phyloP scores from a whole-genome alignment of 2,888 invertebrate species.

The Trachelus troglodyta region DNA sequence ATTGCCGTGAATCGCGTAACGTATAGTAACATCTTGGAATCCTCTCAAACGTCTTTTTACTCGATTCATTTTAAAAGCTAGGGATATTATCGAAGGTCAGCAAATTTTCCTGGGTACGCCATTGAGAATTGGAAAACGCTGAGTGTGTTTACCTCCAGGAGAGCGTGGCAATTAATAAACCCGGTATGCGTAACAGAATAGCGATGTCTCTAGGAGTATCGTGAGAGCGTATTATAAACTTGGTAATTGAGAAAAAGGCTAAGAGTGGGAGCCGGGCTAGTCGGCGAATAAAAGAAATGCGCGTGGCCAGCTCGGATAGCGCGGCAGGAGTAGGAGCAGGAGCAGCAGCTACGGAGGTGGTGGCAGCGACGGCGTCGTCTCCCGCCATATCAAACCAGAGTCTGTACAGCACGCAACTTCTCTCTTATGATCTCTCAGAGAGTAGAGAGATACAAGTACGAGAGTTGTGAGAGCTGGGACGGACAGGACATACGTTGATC shows the following conservation, averaged over 20 bases:
- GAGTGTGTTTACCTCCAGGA: background rate
- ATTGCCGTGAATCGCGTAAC: background rate
- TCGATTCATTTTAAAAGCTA: background rate
- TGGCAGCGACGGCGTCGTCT: constrained; percentile 33
- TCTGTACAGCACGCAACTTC: constrained; percentile 25
- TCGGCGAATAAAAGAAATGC: constrained; percentile 28
- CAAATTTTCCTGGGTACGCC: background rate
- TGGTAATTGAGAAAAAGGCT: background rate
- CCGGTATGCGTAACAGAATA: background rate
- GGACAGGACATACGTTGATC: background rate
- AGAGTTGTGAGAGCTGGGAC: background rate
- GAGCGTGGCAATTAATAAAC: background rate
- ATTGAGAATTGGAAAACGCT: background rate
- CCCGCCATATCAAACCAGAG: constrained; percentile 49
- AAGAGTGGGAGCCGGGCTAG: background rate
- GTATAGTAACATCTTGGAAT: background rate
- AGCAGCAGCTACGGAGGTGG: background rate
- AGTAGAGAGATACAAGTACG: background rate
- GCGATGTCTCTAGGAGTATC: background rate
- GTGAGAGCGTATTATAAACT: background rate
- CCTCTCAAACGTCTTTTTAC: background rate
- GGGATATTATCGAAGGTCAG: background rate
- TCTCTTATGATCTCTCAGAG: background rate
- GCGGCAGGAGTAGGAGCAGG: constrained; percentile 20
- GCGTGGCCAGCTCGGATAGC: constrained; percentile 41